Evolutionary conservation across 2,797 vertebrate genomes (phyloP), one percentile per base, ranked within the genome.

Genomic region (Sebastes minor): DNA sequence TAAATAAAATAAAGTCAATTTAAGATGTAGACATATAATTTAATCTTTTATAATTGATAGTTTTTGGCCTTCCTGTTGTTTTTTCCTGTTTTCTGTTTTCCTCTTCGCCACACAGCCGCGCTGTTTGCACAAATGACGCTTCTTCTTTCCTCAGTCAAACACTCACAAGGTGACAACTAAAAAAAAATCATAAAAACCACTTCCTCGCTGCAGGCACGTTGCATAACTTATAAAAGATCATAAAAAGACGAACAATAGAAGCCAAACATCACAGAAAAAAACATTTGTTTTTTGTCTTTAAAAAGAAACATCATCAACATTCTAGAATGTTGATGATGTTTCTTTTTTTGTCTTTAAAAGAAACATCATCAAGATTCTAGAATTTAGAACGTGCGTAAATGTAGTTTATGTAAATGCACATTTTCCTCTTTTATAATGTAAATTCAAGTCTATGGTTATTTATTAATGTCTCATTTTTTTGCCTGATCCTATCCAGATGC

Each of bases 31-130:
- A 38, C 11, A 27, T 38, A 12, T 4, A 2, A 7, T 25, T 56
- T 6, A 25, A 33, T 7, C 35, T 65, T 42, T 60, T n/a, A 18
- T 5, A 23, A 56, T 18, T 18, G 0, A 27, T 27, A 4, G 11
- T n/a, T 20, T 5, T 25, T 23, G 49, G 14, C n/a, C 33, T 22
- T 16, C 6, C 2, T 9, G 14, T 60, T 55, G 18, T 42, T 25
- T 22, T 35, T 20, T 33, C 9, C 30, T 32, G 6, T 46, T 49
- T 52, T 10, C 12, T 69, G 22, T 49, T 9, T 72, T 76, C 68
- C 20, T 78, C 77, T 80, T 30, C 84, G 12, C 93, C 94, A 91
- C 92, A 89, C 57, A 86, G 92, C 88, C 73, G 92, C 91, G 93
- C 94, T 94, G 90, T 94, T 94, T 74, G 76, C 91, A 85, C 86